Percentiles rank a stretch among this genome's conserved stretches.
phyloP scores from a whole-genome alignment of 2,797 vertebrate genomes.

The Arctocebus calabarensis region DNA sequence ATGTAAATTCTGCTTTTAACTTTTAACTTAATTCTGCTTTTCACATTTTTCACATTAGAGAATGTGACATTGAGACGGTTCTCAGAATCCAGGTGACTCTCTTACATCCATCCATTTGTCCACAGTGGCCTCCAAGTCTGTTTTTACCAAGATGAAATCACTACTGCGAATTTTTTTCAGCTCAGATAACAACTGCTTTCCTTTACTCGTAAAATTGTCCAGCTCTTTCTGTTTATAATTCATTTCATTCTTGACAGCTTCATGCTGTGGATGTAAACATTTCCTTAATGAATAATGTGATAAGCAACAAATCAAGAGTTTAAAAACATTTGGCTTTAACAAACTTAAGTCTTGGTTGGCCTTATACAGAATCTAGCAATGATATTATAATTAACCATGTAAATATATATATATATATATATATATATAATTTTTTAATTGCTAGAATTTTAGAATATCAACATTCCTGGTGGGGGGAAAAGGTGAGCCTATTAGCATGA shows the following conservation, averaged over 20 bases:
- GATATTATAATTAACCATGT: not conserved
- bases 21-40: too few species aligned
- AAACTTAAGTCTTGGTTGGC: not conserved
- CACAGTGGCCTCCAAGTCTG: slow-evolving; percentile 91
- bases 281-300: slow-evolving; percentile 77
- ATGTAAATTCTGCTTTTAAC: too few species aligned
- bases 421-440: not conserved
- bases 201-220: slow-evolving; percentile 94
- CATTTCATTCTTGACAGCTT: slow-evolving; percentile 91
- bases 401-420: not conserved
- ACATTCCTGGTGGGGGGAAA: not conserved
- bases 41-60: too few species aligned
- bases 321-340: not conserved
- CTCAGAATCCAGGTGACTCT: not conserved
- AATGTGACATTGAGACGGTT: not conserved
- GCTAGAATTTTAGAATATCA: not conserved
- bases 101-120: slow-evolving; percentile 96
- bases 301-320: not conserved
- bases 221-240: slow-evolving; percentile 93
- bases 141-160: slow-evolving; percentile 88
- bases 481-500: not conserved
- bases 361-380: not conserved
- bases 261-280: slow-evolving; percentile 90
- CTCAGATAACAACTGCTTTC: slow-evolving; percentile 92
- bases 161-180: slow-evolving; percentile 91